phyloP scores from a whole-genome alignment of 2,113 vertebrate genomes.

The Aleadryas rufinucha region DNA sequence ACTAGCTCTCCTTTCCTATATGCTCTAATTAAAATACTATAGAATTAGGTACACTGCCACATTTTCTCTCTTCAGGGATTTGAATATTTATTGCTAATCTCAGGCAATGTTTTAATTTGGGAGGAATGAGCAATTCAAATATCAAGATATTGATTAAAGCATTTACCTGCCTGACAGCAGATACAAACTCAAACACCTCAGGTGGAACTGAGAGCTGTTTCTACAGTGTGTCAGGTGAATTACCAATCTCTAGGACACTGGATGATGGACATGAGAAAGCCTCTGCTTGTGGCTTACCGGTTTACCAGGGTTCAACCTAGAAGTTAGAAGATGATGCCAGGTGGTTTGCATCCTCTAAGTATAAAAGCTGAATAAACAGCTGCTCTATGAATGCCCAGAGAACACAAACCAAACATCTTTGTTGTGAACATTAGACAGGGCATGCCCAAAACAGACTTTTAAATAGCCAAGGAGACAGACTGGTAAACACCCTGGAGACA shows the following conservation, averaged over 20 bases:
- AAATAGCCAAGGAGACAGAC: neutral
- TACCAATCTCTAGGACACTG: neutral
- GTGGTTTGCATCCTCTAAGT: neutral
- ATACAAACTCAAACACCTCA: neutral
- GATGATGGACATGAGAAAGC: neutral
- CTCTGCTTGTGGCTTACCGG: neutral
- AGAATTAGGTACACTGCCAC: neutral
- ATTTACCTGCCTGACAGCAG: neutral
- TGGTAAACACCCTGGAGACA: neutral
- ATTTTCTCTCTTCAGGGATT: neutral
- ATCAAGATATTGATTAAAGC: neutral
- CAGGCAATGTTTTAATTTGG: neutral
- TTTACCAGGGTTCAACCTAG: neutral
- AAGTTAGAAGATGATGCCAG: neutral
- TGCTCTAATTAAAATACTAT: neutral
- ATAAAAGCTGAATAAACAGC: neutral
- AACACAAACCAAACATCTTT: neutral
- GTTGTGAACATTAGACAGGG: neutral
- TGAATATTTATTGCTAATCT: neutral
- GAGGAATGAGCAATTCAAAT: neutral
- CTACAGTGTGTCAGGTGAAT: neutral
- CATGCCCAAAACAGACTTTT: neutral
- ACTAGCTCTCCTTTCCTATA: neutral
- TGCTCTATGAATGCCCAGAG: neutral
- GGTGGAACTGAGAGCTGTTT: neutral